Conservation (phyloP, 2,113 vertebrate genomes). For the Pitta sordida region DNA sequence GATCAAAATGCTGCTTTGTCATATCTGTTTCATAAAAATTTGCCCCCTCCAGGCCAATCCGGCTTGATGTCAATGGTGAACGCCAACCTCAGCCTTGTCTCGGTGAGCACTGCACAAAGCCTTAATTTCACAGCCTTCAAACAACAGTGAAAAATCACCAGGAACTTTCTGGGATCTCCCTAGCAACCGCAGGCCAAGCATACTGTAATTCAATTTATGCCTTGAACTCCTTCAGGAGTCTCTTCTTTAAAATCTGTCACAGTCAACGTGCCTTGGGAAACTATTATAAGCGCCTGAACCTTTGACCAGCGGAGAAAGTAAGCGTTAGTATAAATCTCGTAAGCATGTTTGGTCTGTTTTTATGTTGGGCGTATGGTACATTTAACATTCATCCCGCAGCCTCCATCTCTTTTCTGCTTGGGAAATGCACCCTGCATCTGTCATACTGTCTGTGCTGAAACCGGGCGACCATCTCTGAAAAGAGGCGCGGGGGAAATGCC, state of each 20-base stretch:
- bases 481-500: slow-evolving; percentile 45
- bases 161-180: slow-evolving; percentile 68
- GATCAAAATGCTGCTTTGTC: slow-evolving; percentile 66
- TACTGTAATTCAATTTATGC: slow-evolving; percentile 75
- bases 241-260: slow-evolving; percentile 68
- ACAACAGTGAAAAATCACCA: slow-evolving; percentile 65
- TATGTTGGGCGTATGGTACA: slow-evolving; percentile 37
- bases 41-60: slow-evolving; percentile 46
- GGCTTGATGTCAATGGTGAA: slow-evolving; percentile 42
- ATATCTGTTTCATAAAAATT: slow-evolving; percentile 64
- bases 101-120: slow-evolving; percentile 14
- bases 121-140: slow-evolving; percentile 68
- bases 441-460: slow-evolving; percentile 58
- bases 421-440: slow-evolving; percentile 68
- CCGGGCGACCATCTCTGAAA: slow-evolving; percentile 18
- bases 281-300: slow-evolving; percentile 59
- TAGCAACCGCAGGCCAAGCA: slow-evolving; percentile 68
- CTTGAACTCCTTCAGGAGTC: slow-evolving; percentile 68
- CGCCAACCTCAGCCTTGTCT: slow-evolving; percentile 54
- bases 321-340: slow-evolving; percentile 66
- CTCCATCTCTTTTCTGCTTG: slow-evolving; percentile 47
- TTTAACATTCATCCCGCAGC: slow-evolving; percentile 71
- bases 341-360: slow-evolving; percentile 63
- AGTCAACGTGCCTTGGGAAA: slow-evolving; percentile 70
- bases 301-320: slow-evolving; percentile 70